phyloP scores from a whole-genome alignment of 2,888 invertebrate genomes.

The Drosophila fungiperda region DNA sequence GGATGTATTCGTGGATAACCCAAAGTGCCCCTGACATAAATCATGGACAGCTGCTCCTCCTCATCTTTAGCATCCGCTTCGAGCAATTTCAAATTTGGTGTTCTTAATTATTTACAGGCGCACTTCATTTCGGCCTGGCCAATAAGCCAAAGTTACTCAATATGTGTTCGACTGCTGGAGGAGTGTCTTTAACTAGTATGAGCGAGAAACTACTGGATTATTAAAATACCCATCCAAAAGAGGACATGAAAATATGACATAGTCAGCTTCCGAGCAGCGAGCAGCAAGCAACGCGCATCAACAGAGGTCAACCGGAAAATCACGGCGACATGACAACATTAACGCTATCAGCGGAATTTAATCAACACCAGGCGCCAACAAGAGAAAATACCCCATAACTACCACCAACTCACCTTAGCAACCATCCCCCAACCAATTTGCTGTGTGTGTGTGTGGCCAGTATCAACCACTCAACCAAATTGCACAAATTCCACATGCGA shows the following conservation, averaged over 20 bases:
- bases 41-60: slow-evolving; percentile 22
- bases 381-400: slow-evolving; percentile 8
- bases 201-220: slow-evolving; percentile 54
- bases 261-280: slow-evolving; percentile 23
- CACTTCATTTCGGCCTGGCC: slow-evolving; percentile 51
- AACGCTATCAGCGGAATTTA: slow-evolving; percentile 73
- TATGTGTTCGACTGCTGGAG: slow-evolving; percentile 9
- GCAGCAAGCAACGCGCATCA: slow-evolving; percentile 11
- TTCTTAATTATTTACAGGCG: slow-evolving; percentile 66
- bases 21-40: slow-evolving; percentile 69
- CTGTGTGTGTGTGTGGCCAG: neutral
- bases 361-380: slow-evolving; percentile 64
- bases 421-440: neutral
- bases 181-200: slow-evolving; percentile 43
- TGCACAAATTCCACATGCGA: slow-evolving; percentile 76
- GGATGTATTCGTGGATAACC: slow-evolving; percentile 10
- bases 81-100: slow-evolving; percentile 14
- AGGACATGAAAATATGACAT: slow-evolving; percentile 48
- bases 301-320: slow-evolving; percentile 70
- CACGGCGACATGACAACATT: slow-evolving; percentile 65
- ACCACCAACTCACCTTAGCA: neutral
- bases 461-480: slow-evolving; percentile 55
- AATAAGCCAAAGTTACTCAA: neutral
- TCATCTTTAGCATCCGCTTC: neutral
- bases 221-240: slow-evolving; percentile 68